Evolutionary conservation across 92 coral and sea anemone species (phyloP).

Genomic region (Heliopora coerulea): DNA sequence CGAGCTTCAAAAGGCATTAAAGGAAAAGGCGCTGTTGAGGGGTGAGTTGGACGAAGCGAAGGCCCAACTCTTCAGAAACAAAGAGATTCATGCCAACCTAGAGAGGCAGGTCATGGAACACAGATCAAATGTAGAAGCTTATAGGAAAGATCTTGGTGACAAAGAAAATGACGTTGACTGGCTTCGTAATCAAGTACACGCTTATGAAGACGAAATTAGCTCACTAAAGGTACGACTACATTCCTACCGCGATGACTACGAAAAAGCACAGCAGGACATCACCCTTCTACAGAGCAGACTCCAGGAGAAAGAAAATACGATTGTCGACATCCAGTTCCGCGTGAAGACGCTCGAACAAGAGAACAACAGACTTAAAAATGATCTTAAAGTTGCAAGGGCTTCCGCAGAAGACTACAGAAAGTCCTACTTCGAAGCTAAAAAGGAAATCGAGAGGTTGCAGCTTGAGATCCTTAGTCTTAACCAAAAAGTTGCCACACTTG

Average conservation of each 20-base stretch:
- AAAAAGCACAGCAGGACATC: conserved; percentile 74
- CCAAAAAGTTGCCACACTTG: conserved; percentile 69
- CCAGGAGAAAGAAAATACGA: conserved; percentile 74
- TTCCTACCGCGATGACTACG: conserved; percentile 71
- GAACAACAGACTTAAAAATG: conserved; percentile 76
- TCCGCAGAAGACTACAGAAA: conserved; percentile 68
- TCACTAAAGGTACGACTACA: conserved; percentile 67
- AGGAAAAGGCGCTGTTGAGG: conserved; percentile 77
- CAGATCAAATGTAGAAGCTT: conserved; percentile 61
- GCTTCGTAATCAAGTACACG: conserved; percentile 68
- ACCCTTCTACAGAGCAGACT: conserved; percentile 54
- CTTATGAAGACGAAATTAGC: conserved; percentile 76
- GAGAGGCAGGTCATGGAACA: conserved; percentile 70
- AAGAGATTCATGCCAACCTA: conserved; percentile 61
- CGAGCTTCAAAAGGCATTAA: conserved; percentile 67
- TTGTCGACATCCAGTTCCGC: conserved; percentile 65
- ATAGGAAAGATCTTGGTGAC: conserved; percentile 69
- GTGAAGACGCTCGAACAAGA: conserved; percentile 70
- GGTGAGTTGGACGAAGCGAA: conserved; percentile 81
- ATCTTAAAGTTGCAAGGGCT: conserved; percentile 62
- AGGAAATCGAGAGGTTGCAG: conserved; percentile 78
- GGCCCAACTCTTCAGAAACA: conserved; percentile 67
- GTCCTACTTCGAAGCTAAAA: conserved; percentile 65
- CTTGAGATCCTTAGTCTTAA: conserved; percentile 72
- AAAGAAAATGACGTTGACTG: conserved; percentile 74